A percentile compares a stretch with the other conserved stretches of the same genome.
These are phyloP conservation scores for Lasiurus cinereus DNA, from an alignment of 2,113 vertebrate genomes.

Conservation along the genomic window DNA sequence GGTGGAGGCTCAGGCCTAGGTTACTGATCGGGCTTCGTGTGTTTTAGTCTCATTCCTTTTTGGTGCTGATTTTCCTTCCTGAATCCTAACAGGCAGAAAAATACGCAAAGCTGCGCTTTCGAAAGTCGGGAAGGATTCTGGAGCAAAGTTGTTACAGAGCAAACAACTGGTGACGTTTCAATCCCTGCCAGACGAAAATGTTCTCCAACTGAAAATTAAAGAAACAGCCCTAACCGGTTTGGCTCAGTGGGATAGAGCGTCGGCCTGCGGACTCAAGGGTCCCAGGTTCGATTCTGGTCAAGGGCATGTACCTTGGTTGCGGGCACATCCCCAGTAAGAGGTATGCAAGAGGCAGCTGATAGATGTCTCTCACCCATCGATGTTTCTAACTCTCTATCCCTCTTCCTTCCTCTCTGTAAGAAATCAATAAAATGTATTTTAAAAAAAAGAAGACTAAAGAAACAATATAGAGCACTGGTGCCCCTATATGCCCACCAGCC, in stretches of 20 bases:
- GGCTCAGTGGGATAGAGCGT: too few relatives aligned
- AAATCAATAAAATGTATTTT: too few relatives aligned
- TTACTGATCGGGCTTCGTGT: neutral
- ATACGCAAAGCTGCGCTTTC: neutral
- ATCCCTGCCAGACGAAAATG: neutral
- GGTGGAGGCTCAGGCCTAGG: neutral
- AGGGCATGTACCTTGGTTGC: too few relatives aligned
- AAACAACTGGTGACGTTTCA: neutral
- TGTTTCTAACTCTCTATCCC: too few relatives aligned
- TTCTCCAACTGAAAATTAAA: conserved; percentile 20
- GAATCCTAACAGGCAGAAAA: neutral
- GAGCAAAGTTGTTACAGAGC: neutral
- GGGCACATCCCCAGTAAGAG: too few relatives aligned
- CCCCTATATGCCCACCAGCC: neutral
- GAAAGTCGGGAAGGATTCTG: neutral
- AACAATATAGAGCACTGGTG: neutral
- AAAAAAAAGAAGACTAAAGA: neutral
- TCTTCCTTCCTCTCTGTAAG: too few relatives aligned
- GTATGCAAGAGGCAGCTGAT: too few relatives aligned
- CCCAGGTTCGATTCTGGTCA: too few relatives aligned
- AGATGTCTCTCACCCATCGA: too few relatives aligned
- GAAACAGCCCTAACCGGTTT: neutral
- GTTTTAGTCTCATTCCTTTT: neutral
- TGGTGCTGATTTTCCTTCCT: neutral
- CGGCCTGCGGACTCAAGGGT: too few relatives aligned